A percentile compares a stretch with the other conserved stretches of the same genome.
Conservation (phyloP, 2,888 invertebrate species). For the Tipula helvola region DNA sequence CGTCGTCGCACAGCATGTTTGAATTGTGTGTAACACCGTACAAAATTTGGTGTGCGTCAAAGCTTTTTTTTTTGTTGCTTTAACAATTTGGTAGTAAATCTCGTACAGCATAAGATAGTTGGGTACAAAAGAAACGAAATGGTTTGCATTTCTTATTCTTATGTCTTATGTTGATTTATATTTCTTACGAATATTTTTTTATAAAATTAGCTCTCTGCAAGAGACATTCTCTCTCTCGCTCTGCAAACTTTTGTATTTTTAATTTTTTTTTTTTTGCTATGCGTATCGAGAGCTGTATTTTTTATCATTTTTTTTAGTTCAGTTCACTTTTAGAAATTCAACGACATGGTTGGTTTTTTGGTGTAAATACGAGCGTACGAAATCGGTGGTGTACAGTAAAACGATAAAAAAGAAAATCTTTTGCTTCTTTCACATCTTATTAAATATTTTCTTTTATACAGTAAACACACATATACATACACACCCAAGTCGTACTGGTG, state of each 20-base stretch:
- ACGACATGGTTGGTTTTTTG: neutral
- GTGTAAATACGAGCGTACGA: neutral
- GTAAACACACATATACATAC: neutral
- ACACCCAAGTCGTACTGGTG: neutral
- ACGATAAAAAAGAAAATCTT: neutral
- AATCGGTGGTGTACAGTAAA: neutral
- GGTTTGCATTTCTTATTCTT: neutral
- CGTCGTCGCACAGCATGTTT: neutral
- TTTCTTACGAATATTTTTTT: neutral
- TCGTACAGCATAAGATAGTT: neutral
- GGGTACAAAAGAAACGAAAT: neutral
- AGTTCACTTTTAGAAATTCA: slow-evolving; percentile 4
- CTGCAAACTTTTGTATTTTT: neutral
- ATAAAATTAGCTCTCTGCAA: neutral
- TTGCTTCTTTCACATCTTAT: neutral
- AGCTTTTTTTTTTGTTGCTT: neutral
- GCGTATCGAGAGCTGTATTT: neutral
- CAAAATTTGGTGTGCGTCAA: neutral
- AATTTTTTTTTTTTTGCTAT: neutral
- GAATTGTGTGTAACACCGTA: neutral
- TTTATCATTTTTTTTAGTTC: neutral
- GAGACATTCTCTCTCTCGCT: neutral
- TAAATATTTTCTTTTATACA: neutral
- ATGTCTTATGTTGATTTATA: neutral
- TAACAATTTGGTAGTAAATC: neutral